Percentiles rank a stretch among this genome's conserved stretches.
These are phyloP conservation scores for Spinibarbus caldwelli DNA, from an alignment of 2,797 vertebrate genomes.

Conservation along the genomic window DNA sequence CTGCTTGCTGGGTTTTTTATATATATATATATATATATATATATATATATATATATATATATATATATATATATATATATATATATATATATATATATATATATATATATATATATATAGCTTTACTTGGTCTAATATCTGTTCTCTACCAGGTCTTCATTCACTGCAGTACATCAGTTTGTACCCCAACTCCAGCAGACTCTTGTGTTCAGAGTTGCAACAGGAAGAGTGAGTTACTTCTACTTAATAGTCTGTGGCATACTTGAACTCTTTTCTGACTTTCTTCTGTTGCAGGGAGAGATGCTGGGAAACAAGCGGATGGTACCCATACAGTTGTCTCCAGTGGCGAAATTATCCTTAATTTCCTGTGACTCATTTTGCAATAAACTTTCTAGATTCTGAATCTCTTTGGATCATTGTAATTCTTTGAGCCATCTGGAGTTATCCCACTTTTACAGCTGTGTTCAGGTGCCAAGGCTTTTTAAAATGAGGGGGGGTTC, in stretches of 20 bases:
- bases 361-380: neutral
- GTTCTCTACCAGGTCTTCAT: conserved; percentile 67
- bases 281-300: conserved; percentile 64
- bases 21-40: no score
- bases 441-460: no score
- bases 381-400: neutral
- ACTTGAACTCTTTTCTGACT: neutral
- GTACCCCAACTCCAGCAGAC: conserved; percentile 50
- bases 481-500: no score
- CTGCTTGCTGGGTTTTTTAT: no score
- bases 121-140: neutral
- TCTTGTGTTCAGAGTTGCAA: conserved; percentile 68
- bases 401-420: neutral
- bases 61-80: no score
- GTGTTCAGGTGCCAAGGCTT: no score
- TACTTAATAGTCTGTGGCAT: neutral
- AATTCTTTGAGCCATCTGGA: neutral
- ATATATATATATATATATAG: no score
- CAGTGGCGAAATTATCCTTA: conserved; percentile 61
- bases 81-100: no score
- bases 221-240: conserved; percentile 67
- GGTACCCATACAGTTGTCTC: conserved; percentile 51
- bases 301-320: conserved; percentile 15
- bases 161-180: conserved; percentile 73
- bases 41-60: no score